Evolutionary conservation across 2,888 invertebrate species (phyloP).

Genomic region (Brachyptera risi): DNA sequence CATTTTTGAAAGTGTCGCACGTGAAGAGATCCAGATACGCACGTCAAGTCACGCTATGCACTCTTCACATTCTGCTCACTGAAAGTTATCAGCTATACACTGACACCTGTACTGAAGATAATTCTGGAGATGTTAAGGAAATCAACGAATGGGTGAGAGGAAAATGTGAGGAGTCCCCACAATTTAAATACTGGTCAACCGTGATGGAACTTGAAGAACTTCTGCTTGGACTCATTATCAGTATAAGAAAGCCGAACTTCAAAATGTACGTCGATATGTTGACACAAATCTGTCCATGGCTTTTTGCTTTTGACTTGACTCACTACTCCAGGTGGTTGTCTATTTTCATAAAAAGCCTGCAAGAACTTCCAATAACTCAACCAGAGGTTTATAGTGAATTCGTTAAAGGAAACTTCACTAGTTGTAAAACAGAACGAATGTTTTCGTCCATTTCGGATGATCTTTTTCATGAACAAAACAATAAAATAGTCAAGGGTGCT

Average conservation of each 20-base stretch:
- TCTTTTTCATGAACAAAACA: conserved; percentile 14
- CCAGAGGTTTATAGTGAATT: conserved; percentile 4
- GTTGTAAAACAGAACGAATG: background rate
- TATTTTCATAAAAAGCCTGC: background rate
- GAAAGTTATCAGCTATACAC: background rate
- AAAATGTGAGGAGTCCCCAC: background rate
- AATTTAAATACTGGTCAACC: background rate
- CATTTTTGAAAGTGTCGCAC: background rate
- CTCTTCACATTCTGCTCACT: background rate
- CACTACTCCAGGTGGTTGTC: conserved; percentile 25
- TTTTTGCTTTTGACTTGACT: conserved; percentile 20
- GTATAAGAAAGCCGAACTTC: background rate
- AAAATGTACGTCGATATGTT: conserved; percentile 22
- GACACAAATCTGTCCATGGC: conserved; percentile 12
- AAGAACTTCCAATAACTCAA: background rate
- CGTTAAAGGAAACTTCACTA: conserved; percentile 1
- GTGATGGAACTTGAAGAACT: background rate
- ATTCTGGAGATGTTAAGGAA: too few species aligned
- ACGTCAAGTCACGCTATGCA: conserved; percentile 9
- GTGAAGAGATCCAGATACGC: background rate
- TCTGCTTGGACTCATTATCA: background rate
- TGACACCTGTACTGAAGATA: background rate
- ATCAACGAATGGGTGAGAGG: background rate
- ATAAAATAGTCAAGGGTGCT: background rate
- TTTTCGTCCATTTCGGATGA: conserved; percentile 10